These are phyloP conservation scores for Probaryconus sp. DNA, from an alignment of 1,140 invertebrate genomes.

Conservation along the genomic window DNA sequence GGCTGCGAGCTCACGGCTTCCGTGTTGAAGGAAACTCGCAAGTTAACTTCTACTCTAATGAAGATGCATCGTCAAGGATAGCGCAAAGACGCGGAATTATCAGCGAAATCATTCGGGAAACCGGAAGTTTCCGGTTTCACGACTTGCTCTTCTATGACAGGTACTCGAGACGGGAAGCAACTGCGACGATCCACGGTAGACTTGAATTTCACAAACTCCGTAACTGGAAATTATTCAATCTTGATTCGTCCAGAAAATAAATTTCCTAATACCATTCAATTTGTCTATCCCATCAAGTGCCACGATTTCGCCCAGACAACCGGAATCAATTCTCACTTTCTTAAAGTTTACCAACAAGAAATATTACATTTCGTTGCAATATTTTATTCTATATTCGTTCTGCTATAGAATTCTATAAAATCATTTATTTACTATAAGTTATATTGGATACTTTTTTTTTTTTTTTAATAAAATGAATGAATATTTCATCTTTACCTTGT, in stretches of 20 bases:
- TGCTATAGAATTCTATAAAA: too few species aligned
- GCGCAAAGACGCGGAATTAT: conserved; percentile 66
- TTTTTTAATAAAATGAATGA: too few species aligned
- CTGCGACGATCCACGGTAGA: conserved; percentile 30
- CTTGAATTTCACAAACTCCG: conserved; percentile 40
- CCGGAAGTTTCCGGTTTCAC: conserved; percentile 56
- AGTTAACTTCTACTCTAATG: conserved; percentile 69
- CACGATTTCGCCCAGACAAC: too few species aligned
- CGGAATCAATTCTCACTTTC: too few species aligned
- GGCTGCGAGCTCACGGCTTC: conserved; percentile 25
- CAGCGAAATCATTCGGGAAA: conserved; percentile 57
- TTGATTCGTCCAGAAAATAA: background rate
- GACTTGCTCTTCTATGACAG: conserved; percentile 38
- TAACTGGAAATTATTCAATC: conserved; percentile 44
- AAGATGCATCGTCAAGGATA: conserved; percentile 67
- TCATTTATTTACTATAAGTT: too few species aligned
- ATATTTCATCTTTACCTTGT: too few species aligned
- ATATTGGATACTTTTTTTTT: too few species aligned
- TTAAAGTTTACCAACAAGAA: too few species aligned
- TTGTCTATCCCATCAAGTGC: too few species aligned
- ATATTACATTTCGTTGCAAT: too few species aligned
- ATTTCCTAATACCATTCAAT: conserved; percentile 5
- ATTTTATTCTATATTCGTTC: too few species aligned
- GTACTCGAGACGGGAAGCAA: conserved; percentile 31
- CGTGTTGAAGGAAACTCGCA: conserved; percentile 47